These are phyloP conservation scores for Moxostoma hubbsi DNA, from an alignment of 2,797 vertebrate species.

Conservation along the genomic window DNA sequence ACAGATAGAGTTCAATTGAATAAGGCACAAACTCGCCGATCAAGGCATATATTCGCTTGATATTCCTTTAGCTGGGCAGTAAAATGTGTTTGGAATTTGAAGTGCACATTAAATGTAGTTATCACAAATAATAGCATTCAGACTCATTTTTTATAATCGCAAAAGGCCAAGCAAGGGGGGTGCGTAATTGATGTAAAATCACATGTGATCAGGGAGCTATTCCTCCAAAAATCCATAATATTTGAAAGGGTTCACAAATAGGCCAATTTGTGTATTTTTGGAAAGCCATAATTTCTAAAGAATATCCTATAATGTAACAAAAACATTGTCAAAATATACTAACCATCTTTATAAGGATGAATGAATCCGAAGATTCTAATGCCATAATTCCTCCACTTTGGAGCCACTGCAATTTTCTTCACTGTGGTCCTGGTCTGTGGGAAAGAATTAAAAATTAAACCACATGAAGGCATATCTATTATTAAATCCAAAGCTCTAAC, in stretches of 20 bases:
- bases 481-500: slow-evolving; percentile 18
- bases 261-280: not conserved
- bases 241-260: not conserved
- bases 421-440: slow-evolving; percentile 82
- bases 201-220: not conserved
- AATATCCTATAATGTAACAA: too few relatives aligned
- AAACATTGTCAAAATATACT: slow-evolving; percentile 43
- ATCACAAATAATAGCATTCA: too few relatives aligned
- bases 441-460: slow-evolving; percentile 35
- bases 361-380: slow-evolving; percentile 86
- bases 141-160: too few relatives aligned
- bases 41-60: too few relatives aligned
- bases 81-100: too few relatives aligned
- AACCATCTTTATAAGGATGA: slow-evolving; percentile 87
- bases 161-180: too few relatives aligned
- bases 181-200: not conserved
- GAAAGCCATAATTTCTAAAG: not conserved
- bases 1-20: too few relatives aligned
- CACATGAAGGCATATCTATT: slow-evolving; percentile 16
- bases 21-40: too few relatives aligned
- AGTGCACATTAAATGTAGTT: too few relatives aligned
- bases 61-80: too few relatives aligned
- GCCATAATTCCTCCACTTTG: slow-evolving; percentile 90
- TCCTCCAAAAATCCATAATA: not conserved
- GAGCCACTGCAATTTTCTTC: slow-evolving; percentile 85